A percentile compares a stretch with the other conserved stretches of the same genome.
phyloP scores from a whole-genome alignment of 2,888 invertebrate genomes.

The Rotaria macrura region DNA sequence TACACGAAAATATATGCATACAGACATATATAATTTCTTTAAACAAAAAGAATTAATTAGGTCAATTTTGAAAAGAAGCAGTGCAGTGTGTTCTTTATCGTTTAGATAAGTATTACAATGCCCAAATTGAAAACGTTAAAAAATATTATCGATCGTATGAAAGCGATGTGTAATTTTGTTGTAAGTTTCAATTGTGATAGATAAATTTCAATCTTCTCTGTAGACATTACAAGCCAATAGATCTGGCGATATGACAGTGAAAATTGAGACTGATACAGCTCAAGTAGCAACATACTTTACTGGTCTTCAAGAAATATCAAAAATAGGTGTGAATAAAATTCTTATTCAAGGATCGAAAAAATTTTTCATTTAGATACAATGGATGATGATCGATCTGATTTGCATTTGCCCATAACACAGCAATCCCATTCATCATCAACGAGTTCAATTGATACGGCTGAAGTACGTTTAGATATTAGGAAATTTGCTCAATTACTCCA shows the following conservation, averaged over 20 bases:
- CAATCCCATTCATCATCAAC: background rate
- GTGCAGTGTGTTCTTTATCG: background rate
- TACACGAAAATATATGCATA: too few relatives aligned
- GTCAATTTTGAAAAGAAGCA: too few relatives aligned
- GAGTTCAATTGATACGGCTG: conserved; percentile 40
- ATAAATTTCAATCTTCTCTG: conserved; percentile 51
- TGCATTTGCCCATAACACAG: background rate
- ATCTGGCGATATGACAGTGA: conserved; percentile 58
- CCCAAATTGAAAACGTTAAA: conserved; percentile 67
- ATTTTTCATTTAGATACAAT: background rate
- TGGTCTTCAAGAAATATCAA: conserved; percentile 52
- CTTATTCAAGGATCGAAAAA: background rate
- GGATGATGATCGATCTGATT: background rate
- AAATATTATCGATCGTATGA: conserved; percentile 71
- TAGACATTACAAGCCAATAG: conserved; percentile 62
- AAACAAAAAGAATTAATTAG: too few relatives aligned
- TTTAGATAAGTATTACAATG: conserved; percentile 58
- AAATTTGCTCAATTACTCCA: conserved; percentile 68
- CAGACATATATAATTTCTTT: too few relatives aligned
- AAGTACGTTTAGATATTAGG: conserved; percentile 61
- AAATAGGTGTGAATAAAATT: conserved; percentile 30
- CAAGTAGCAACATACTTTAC: conserved; percentile 70
- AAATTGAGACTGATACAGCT: conserved; percentile 68
- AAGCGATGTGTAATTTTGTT: conserved; percentile 64
- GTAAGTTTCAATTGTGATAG: conserved; percentile 40